Conservation (phyloP, 2,113 vertebrate genomes). For the Gymnocephalus cernua region DNA sequence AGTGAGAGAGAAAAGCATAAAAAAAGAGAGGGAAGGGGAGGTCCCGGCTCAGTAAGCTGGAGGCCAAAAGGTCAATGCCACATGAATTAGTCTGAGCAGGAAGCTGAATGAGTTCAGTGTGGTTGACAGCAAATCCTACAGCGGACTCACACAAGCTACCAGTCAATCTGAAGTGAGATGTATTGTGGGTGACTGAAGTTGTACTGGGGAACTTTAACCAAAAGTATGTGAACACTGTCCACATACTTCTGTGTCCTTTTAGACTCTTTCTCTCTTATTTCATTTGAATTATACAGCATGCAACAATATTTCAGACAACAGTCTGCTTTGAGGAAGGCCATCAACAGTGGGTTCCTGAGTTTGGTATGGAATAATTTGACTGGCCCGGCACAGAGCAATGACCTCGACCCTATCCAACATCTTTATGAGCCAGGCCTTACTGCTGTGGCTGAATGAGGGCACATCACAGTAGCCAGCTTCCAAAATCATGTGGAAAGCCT, state of each 20-base stretch:
- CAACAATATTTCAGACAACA: background rate
- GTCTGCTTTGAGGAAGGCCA: background rate
- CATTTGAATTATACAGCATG: no score
- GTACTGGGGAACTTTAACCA: background rate
- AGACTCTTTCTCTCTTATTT: background rate
- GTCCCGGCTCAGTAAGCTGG: constrained; percentile 4
- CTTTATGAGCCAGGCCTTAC: background rate
- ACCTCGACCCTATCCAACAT: background rate
- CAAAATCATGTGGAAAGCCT: background rate
- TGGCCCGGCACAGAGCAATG: background rate
- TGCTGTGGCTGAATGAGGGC: background rate
- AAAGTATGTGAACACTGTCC: background rate
- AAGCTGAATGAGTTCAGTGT: constrained; percentile 29
- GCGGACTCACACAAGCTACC: background rate
- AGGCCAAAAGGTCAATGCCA: constrained; percentile 58
- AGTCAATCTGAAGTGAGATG: background rate
- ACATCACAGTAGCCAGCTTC: background rate
- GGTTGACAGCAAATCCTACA: constrained; percentile 9
- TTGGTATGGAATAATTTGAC: background rate
- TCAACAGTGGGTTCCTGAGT: background rate
- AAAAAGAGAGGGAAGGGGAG: constrained; percentile 5
- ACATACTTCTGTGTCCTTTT: background rate
- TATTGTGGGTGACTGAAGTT: background rate
- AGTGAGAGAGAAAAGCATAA: background rate
- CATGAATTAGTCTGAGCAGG: constrained; percentile 45